A percentile compares a stretch with the other conserved stretches of the same genome.
Conservation (phyloP, 2,797 vertebrate genomes). For the Scolopax bukidnonensis region DNA sequence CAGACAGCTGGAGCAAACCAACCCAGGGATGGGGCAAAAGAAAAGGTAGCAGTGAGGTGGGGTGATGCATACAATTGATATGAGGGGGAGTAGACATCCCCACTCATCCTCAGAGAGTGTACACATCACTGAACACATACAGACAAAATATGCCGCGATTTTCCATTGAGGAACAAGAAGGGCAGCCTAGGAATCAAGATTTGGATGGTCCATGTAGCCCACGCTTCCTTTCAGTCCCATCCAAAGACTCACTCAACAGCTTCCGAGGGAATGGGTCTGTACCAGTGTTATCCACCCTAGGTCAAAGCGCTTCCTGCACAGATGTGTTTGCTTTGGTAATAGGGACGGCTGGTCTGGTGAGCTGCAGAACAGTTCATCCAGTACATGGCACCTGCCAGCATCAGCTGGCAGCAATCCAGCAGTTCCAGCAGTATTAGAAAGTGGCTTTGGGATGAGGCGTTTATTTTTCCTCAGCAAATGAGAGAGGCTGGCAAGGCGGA, state of each 20-base stretch:
- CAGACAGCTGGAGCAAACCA: background rate
- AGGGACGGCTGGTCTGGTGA: background rate
- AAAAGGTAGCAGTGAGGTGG: background rate
- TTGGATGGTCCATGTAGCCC: no score
- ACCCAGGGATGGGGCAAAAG: fast-evolving
- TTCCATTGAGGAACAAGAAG: no score
- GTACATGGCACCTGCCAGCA: background rate
- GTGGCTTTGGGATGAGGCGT: background rate
- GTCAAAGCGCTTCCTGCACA: background rate
- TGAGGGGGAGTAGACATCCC: no score
- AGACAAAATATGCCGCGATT: no score
- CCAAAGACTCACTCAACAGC: no score
- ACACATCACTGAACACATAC: no score
- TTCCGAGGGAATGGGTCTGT: no score
- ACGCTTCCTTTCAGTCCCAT: no score
- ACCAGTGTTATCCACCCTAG: no score
- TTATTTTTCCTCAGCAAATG: background rate
- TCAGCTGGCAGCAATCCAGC: background rate
- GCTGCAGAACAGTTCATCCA: background rate
- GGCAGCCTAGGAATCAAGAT: no score
- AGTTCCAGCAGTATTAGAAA: background rate
- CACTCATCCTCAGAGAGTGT: no score
- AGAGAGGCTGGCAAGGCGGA: background rate
- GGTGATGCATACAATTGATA: background rate
- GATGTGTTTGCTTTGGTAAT: background rate